Conservation (phyloP, 2,113 vertebrate species). For the Trematomus loennbergii region DNA sequence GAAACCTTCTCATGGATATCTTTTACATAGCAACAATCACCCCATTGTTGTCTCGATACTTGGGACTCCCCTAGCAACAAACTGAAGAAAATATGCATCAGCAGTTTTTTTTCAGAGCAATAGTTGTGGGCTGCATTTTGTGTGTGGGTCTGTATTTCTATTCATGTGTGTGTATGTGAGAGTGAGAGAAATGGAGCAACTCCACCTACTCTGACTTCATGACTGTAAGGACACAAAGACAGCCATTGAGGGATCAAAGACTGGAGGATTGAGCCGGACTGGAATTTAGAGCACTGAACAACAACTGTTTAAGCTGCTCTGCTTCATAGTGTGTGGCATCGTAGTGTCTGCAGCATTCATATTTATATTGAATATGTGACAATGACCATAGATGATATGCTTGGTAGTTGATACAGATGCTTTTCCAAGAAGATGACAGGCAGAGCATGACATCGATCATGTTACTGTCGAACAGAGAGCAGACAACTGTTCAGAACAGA, state of each 20-base stretch:
- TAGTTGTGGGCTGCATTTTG: constrained; percentile 28
- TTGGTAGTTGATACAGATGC: constrained; percentile 1
- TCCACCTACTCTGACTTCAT: constrained; percentile 56
- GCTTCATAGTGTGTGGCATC: constrained; percentile 33
- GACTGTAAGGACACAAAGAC: constrained; percentile 75
- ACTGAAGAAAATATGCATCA: constrained; percentile 68
- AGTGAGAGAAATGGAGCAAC: constrained; percentile 15
- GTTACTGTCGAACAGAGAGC: not conserved
- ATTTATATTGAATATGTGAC: constrained; percentile 8
- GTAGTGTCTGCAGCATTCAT: constrained; percentile 13
- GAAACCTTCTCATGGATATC: constrained; percentile 73
- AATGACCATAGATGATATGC: constrained; percentile 7
- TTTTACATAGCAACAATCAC: constrained; percentile 73
- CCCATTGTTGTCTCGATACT: constrained; percentile 58
- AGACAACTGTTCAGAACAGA: not conserved
- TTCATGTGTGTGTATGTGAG: constrained; percentile 7
- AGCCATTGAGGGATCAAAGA: constrained; percentile 77
- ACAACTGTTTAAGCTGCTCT: constrained; percentile 65
- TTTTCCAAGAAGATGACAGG: not conserved
- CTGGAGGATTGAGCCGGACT: constrained; percentile 63
- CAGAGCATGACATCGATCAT: not conserved
- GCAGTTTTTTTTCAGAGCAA: constrained; percentile 47
- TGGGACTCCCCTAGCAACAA: constrained; percentile 57
- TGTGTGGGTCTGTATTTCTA: constrained; percentile 7
- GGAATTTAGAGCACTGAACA: constrained; percentile 75